Conservation (phyloP, 2,888 invertebrate genomes). For the Mantis religiosa region DNA sequence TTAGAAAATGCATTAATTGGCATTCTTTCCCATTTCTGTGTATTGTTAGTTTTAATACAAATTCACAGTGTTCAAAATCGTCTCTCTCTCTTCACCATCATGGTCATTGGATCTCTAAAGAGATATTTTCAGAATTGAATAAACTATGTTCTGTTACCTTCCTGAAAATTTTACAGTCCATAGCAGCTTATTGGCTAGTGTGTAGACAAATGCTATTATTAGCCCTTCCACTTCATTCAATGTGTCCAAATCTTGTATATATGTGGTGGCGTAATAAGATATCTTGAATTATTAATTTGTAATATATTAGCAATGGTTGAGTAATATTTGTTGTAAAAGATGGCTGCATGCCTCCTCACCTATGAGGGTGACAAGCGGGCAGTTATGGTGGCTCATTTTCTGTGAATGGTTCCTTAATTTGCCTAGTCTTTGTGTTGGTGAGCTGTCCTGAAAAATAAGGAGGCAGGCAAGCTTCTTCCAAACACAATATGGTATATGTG, state of each 20-base stretch:
- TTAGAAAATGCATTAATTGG: conserved; percentile 12
- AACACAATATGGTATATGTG: not conserved
- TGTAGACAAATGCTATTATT: not conserved
- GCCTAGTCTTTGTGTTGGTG: conserved; percentile 1
- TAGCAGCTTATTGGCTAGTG: conserved; percentile 5
- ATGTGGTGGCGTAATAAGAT: conserved; percentile 64
- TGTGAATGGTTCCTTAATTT: conserved; percentile 22
- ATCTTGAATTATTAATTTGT: conserved; percentile 50
- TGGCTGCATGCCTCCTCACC: conserved; percentile 24
- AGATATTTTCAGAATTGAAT: not conserved
- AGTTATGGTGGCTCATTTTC: conserved; percentile 16
- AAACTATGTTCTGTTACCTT: not conserved
- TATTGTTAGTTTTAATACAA: conserved; percentile 22
- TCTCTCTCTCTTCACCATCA: not conserved
- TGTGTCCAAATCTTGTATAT: conserved; percentile 53
- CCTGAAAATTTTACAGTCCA: not conserved
- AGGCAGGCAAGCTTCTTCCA: not conserved
- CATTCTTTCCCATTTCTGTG: conserved; percentile 11
- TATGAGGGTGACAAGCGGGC: conserved; percentile 31
- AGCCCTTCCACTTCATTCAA: conserved; percentile 10
- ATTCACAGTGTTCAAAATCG: not conserved
- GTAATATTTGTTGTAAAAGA: not conserved
- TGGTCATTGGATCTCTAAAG: not conserved
- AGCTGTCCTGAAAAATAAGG: not conserved
- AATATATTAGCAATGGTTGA: not conserved